Evolutionary conservation across 2,888 invertebrate genomes (phyloP).

Genomic region (Steromphala cineraria): DNA sequence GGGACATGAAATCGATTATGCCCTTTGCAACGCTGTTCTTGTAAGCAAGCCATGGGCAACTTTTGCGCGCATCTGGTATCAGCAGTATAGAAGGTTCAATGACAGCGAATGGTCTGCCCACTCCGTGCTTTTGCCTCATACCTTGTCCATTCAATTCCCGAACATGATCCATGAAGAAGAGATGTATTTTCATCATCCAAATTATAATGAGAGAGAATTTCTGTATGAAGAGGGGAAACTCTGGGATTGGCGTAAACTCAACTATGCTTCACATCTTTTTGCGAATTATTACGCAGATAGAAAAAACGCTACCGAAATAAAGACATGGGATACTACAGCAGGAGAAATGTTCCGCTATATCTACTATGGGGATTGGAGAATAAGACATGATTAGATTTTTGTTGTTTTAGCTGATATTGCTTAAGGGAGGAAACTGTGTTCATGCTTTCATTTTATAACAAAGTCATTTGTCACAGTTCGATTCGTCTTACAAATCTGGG

Average conservation of each 20-base stretch:
- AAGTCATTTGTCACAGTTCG: too few relatives aligned
- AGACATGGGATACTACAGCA: background rate
- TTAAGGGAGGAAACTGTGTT: too few relatives aligned
- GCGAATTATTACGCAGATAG: background rate
- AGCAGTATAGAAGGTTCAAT: slow-evolving; percentile 35
- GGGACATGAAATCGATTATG: slow-evolving; percentile 36
- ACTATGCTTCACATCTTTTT: slow-evolving; percentile 8
- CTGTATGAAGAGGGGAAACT: slow-evolving; percentile 24
- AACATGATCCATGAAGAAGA: slow-evolving; percentile 33
- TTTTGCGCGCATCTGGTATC: slow-evolving; percentile 43
- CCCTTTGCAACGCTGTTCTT: slow-evolving; percentile 43
- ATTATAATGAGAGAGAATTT: slow-evolving; percentile 11
- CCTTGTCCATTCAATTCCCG: slow-evolving; percentile 21
- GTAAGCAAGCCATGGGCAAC: slow-evolving; percentile 34
- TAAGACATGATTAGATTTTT: too few relatives aligned
- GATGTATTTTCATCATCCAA: slow-evolving; percentile 29
- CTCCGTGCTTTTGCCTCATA: slow-evolving; percentile 21
- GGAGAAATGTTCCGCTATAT: slow-evolving; percentile 19
- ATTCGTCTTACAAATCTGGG: too few relatives aligned
- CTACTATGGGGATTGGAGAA: slow-evolving; percentile 7
- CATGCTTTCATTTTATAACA: too few relatives aligned
- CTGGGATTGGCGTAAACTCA: slow-evolving; percentile 21
- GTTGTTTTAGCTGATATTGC: too few relatives aligned
- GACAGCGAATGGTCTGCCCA: slow-evolving; percentile 33
- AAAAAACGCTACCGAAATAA: background rate